Base-by-base conservation (phyloP, 30 jellyfish, hydroid and myxozoan species). In the Hydractinia symbiolongicarpus region DNA sequence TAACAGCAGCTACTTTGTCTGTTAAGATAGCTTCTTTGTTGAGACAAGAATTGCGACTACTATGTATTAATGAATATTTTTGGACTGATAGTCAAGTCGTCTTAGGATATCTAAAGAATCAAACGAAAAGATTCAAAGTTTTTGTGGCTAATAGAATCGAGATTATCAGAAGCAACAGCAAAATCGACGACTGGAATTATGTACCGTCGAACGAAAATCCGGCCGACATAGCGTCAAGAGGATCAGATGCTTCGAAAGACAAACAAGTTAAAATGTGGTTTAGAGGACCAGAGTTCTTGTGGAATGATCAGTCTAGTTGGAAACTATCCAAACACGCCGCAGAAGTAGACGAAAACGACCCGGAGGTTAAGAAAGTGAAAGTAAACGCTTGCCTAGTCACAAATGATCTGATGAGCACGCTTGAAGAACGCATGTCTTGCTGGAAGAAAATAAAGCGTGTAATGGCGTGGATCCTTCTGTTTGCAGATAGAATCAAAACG, bases 131-230 rank as follows among this genome's bases (percentile, higher is more conserved):
- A 78, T 78, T 78, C 78, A 78, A 61, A 54, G 61, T 19, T 40
- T 78, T 78, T 78, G 86, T 78, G 16, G 83, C 86, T 17, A 78
- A 78, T 69, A 58, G 81, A 30, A 61, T 78, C 51, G 74, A 78
- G 61, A 3, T 78, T 10, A 78, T 78, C 77, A 78, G 78, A 78
- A 77, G 61, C 50, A 10, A 78, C 61, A 50, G 78, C 51, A 77
- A 76, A 54, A 53, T 57, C 40, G 83, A 54, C 17, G 79, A 76
- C 4, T 76, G 84, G 83, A 54, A 54, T 50, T n/a, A n/a, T n/a
- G n/a, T n/a, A n/a, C 16, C 19, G 40, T 13, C 78, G 40, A 78
- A 78, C 54, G 55, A 78, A 58, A 57, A 78, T 78, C 82, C 86
- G 51, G 86, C 86, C 16, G 86, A 78, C 61, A n/a, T n/a, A n/a